Conservation (phyloP, 1,140 invertebrate genomes). For the Hirudo medicinalis region DNA sequence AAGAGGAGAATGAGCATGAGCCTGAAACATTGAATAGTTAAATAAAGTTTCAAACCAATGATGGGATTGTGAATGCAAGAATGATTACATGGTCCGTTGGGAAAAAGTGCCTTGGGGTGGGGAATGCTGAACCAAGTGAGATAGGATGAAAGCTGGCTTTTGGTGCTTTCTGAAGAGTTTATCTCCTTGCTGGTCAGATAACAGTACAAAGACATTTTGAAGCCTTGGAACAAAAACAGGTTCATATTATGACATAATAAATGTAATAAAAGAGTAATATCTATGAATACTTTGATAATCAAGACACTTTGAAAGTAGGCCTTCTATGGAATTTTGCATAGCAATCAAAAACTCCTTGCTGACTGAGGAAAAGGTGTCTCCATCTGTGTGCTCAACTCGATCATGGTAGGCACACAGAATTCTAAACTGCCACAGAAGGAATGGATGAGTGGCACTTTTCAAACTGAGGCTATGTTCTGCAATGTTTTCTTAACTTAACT, state of each 20-base stretch:
- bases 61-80: too few relatives aligned
- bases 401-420: slow-evolving; percentile 5
- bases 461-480: background rate
- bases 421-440: slow-evolving; percentile 8
- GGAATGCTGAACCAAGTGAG: slow-evolving; percentile 11
- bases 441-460: slow-evolving; percentile 5
- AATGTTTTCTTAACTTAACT: too few relatives aligned
- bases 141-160: background rate
- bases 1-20: too few relatives aligned
- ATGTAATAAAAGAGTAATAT: too few relatives aligned
- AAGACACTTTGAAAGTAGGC: too few relatives aligned
- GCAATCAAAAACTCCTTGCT: slow-evolving; percentile 8
- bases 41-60: too few relatives aligned
- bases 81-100: background rate
- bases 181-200: too few relatives aligned
- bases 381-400: background rate
- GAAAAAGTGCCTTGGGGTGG: slow-evolving; percentile 7
- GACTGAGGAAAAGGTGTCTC: background rate
- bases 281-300: too few relatives aligned
- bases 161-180: background rate
- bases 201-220: too few relatives aligned
- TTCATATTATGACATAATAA: too few relatives aligned
- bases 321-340: background rate
- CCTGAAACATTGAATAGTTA: too few relatives aligned
- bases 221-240: too few relatives aligned